phyloP scores from a whole-genome alignment of 2,113 vertebrate species.

The Bettongia penicillata region DNA sequence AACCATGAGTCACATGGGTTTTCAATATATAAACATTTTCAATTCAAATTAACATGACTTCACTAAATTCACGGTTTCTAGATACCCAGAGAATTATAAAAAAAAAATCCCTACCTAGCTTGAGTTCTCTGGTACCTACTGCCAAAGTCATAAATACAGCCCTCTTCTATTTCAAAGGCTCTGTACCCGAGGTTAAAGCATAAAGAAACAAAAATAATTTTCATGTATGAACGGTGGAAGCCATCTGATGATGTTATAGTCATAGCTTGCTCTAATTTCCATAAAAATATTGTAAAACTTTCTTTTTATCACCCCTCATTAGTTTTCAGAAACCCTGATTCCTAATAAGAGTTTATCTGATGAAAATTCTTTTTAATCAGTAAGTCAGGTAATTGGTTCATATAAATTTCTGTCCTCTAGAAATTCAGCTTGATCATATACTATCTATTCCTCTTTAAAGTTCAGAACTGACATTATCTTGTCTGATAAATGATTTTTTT shows the following conservation, averaged over 20 bases:
- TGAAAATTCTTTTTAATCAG: background rate
- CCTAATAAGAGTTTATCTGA: background rate
- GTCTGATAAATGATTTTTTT: background rate
- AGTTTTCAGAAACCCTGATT: background rate
- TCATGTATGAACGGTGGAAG: background rate
- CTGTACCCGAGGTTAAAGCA: background rate
- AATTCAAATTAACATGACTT: constrained; percentile 38
- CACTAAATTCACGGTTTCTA: background rate
- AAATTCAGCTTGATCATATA: background rate
- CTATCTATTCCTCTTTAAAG: background rate
- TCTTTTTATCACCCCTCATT: background rate
- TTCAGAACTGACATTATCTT: background rate
- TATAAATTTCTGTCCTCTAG: background rate
- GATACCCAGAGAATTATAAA: constrained; percentile 7
- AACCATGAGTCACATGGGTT: constrained; percentile 33
- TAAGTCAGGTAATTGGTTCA: background rate
- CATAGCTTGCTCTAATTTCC: background rate
- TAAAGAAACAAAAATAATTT: background rate
- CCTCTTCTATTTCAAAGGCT: constrained; percentile 19
- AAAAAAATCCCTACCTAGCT: constrained; percentile 19
- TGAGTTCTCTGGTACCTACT: background rate
- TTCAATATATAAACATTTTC: constrained; percentile 62
- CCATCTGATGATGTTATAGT: background rate
- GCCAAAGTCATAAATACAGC: constrained; percentile 20
- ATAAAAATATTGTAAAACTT: background rate